These are phyloP conservation scores for Microtus montanus DNA, from an alignment of 2,113 vertebrate genomes.

Conservation along the genomic window DNA sequence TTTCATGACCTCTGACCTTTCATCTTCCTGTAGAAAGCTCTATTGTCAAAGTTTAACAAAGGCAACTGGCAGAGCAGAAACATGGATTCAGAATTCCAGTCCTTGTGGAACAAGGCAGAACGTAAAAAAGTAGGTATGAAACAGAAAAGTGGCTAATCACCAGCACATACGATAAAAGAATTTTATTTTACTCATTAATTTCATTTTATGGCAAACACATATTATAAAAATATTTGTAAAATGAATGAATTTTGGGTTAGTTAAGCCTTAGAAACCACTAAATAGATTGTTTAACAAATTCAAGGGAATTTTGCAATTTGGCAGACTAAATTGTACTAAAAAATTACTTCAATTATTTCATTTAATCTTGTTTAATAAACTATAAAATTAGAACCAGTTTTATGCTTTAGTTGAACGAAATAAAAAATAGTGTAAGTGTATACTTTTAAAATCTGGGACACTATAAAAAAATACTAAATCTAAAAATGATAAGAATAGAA, in stretches of 20 bases:
- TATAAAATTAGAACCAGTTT: constrained; percentile 52
- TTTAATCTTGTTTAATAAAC: constrained; percentile 45
- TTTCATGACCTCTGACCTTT: background rate
- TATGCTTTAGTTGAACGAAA: constrained; percentile 46
- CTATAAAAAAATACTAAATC: background rate
- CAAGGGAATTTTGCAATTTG: constrained; percentile 52
- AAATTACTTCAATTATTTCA: constrained; percentile 62
- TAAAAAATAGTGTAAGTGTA: background rate
- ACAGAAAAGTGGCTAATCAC: constrained; percentile 1
- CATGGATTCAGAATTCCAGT: background rate
- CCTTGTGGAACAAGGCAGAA: background rate
- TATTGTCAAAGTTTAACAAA: background rate
- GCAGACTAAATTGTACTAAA: constrained; percentile 36
- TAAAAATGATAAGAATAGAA: background rate
- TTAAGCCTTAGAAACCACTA: constrained; percentile 35
- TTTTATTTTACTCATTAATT: constrained; percentile 51
- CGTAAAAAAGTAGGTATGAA: background rate
- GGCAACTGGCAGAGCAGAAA: background rate
- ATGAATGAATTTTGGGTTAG: constrained; percentile 37
- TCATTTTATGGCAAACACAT: constrained; percentile 5
- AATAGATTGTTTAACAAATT: constrained; percentile 48
- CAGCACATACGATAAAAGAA: constrained; percentile 35
- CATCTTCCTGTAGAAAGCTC: background rate
- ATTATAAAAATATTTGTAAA: constrained; percentile 43
- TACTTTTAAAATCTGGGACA: background rate